Evolutionary conservation across 1,140 invertebrate species (phyloP), one percentile per base, ranked within the genome.

Genomic region (Pteromalus puparum): DNA sequence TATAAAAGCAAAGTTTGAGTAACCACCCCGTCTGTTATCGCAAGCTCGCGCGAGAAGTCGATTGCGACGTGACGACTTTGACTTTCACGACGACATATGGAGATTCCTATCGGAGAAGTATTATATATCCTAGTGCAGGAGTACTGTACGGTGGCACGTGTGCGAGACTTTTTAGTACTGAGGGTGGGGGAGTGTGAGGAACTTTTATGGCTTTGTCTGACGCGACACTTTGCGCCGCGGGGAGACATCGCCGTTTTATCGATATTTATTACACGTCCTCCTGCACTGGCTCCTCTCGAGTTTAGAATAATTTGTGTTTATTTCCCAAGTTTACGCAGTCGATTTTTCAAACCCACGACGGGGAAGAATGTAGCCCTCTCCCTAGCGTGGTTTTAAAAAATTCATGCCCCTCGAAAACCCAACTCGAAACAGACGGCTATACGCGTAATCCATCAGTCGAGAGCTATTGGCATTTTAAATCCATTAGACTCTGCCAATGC

Each of bases 1-100:
- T 61, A 81, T 83, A 87, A 81, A 80, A 70, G 80, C 70, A 82
- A 88, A 84, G 74, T 76, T 76, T 6, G 48, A 82, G 28, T 78
- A 78, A 78, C 48, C 48, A 48, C n/a, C 48, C 26, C n/a, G 6
- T 61, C 18, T n/a, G 15, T 61, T 61, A n/a, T 61, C 53, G 53
- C 53, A 21, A 21, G 18, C 15, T 2, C 53, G 53, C 53, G 21
- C 18, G 6, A n/a, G 18, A 61, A n/a, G 53, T n/a, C 53, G 53
- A 61, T 61, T 6, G 21, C 21, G 13, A 18, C 48, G 53, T 61
- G 53, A 61, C 53, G 21, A 21, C 53, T 61, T 61, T 61, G 18
- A 61, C 53, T 21, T 61, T 61, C 21, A 21, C 21, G 18, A 42
- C 38, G 9, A 42, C 38, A 42, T 42, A 61, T 61, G 21, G 3